Evolutionary conservation across 1,140 invertebrate species (phyloP).

Genomic region (Capitella teleta): DNA sequence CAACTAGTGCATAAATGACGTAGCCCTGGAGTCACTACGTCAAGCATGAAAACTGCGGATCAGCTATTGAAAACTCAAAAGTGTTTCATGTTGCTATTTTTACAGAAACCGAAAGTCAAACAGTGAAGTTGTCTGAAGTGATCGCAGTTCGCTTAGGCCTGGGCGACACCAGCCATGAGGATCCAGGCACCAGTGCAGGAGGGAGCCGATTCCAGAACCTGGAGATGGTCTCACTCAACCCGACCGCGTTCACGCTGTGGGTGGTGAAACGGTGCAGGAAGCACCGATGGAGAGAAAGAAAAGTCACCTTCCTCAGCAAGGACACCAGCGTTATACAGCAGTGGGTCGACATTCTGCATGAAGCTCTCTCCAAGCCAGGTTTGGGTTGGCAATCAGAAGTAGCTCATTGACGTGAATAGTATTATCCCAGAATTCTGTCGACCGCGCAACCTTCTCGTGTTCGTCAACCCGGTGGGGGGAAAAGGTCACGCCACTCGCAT

Average conservation of each 20-base stretch:
- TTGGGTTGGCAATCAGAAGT: no score
- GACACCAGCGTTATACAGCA: constrained; percentile 18
- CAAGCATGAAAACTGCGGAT: no score
- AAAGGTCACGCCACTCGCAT: background rate
- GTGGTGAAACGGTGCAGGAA: constrained; percentile 16
- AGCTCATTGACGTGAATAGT: no score
- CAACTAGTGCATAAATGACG: no score
- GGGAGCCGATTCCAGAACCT: constrained; percentile 11
- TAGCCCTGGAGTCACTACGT: no score
- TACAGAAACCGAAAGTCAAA: no score
- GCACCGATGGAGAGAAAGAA: constrained; percentile 24
- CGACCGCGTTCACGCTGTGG: constrained; percentile 17
- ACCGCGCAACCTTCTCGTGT: background rate
- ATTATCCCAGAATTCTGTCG: background rate
- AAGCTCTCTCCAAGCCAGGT: constrained; percentile 19
- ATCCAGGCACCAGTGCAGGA: no score
- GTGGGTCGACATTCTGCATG: constrained; percentile 25
- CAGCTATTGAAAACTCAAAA: no score
- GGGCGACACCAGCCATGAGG: no score
- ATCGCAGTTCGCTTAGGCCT: no score
- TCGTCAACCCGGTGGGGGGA: constrained; percentile 3
- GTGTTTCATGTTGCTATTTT: no score
- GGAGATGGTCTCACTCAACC: constrained; percentile 18
- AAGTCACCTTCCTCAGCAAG: constrained; percentile 19
- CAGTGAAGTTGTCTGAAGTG: no score